Base-by-base conservation (phyloP, 2,888 invertebrate genomes). In the Drosophila nr. perissopoda region DNA sequence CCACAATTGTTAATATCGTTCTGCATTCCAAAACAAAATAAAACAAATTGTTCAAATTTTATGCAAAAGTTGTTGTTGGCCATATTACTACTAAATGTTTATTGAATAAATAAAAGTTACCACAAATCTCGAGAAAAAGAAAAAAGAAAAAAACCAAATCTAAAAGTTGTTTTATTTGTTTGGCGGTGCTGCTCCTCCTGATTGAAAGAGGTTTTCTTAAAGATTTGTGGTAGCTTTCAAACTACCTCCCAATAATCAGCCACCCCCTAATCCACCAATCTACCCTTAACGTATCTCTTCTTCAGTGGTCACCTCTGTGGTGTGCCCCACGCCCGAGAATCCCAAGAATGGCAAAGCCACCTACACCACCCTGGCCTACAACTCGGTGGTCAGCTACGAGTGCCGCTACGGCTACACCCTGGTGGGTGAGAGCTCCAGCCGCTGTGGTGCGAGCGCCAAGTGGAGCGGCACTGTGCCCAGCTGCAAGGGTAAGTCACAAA, bases 361-460 rank as follows among this genome's bases (percentile, higher is more conserved):
- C 79, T 99, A 97, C 93, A 97, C 97, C 0, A 97, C 98, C 49
- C 96, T 97, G 91, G 97, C 98, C 2, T 99, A 98, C 95, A 98
- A 99, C 92, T 98, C 99, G 0, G 96, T 98, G 71, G 98, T 99
- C 29, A 97, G 97, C 58, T 99, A 99, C 94, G 98, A 98, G 91
- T 99, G 99, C 94, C 97, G 97, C 91, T 97, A 98, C 90, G 99
- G 99, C 13, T 99, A 96, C 94, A 96, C 97, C 71, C 95, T 99
- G 73, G 95, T 97, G 11, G 99, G 99, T 0, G 97, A 98, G 77
- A 95, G 96, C 18, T 98, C 98, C 3, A 95, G 99, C 82, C 94
- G 97, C 52, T 99, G 99, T 92, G 97, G 98, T 1, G 97, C 98
- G 0, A 98, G 99, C 93, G 96, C 97, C 92, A 96, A 97, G 91